Percentiles rank a stretch among this genome's conserved stretches.
phyloP scores from a whole-genome alignment of 2,797 vertebrate species.

The Remorina albescens region DNA sequence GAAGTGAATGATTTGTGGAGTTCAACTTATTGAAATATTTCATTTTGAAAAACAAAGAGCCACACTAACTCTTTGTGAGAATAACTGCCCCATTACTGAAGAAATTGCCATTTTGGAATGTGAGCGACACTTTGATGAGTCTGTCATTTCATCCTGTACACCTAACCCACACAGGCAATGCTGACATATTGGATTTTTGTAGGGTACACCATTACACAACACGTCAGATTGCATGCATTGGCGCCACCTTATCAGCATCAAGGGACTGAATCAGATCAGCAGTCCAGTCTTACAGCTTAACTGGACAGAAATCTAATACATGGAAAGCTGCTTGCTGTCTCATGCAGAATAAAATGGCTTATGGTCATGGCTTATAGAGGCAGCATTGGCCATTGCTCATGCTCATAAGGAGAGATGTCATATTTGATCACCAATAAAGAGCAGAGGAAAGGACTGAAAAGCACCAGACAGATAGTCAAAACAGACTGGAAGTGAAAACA shows the following conservation, averaged over 20 bases:
- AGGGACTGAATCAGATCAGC: slow-evolving; percentile 19
- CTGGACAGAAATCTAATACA: slow-evolving; percentile 40
- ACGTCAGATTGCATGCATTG: not conserved
- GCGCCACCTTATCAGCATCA: slow-evolving; percentile 29
- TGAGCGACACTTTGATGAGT: not conserved
- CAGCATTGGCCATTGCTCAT: not conserved
- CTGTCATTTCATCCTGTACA: not conserved
- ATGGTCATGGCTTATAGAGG: not conserved
- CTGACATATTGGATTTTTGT: not conserved
- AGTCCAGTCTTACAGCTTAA: not conserved
- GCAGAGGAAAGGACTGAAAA: not conserved
- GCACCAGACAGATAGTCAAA: not conserved
- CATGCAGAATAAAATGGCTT: not conserved
- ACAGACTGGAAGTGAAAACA: not conserved
- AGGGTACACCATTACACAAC: slow-evolving; percentile 26
- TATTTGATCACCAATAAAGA: slow-evolving; percentile 9
- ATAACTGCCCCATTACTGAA: not conserved
- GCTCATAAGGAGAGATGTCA: not conserved
- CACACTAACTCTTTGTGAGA: not conserved
- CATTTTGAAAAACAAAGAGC: not conserved
- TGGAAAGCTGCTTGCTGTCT: slow-evolving; percentile 7
- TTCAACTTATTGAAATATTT: not conserved
- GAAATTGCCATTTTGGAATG: not conserved
- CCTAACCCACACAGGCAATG: not conserved
- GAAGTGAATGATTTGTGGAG: not conserved